Evolutionary conservation across 2,113 vertebrate genomes (phyloP).

Genomic region (Rana temporaria): DNA sequence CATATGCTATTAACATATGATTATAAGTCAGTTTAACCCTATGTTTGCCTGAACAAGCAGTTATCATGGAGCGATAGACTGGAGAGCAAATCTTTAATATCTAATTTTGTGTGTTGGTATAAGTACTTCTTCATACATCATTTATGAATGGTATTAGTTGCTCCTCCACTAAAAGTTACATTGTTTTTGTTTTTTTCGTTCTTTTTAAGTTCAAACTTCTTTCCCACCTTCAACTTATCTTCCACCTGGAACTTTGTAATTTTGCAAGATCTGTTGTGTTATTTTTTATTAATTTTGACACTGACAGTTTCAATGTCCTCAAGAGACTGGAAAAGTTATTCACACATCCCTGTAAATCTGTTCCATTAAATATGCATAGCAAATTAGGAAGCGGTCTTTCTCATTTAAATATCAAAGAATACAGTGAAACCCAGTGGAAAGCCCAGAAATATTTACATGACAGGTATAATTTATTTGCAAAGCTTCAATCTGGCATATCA

Average conservation of each 20-base stretch:
- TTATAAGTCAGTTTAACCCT: no score
- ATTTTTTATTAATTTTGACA: neutral
- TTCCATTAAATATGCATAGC: conserved; percentile 20
- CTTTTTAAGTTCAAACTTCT: no score
- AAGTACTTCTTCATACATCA: no score
- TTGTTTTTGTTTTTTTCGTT: no score
- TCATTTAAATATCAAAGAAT: conserved; percentile 43
- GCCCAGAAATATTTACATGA: conserved; percentile 3
- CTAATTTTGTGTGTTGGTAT: no score
- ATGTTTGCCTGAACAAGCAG: no score
- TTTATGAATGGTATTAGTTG: no score
- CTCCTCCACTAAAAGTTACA: no score
- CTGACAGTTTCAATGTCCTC: neutral
- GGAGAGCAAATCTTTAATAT: no score
- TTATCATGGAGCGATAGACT: no score
- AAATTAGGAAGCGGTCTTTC: conserved; percentile 30
- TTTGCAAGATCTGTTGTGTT: neutral
- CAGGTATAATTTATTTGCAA: neutral
- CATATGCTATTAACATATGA: no score
- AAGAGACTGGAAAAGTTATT: conserved; percentile 11
- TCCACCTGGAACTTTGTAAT: neutral
- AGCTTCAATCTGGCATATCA: neutral
- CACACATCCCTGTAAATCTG: conserved; percentile 10
- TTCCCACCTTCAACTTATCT: neutral
- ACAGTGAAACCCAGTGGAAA: conserved; percentile 21